These are phyloP conservation scores for Nicator chloris DNA, from an alignment of 2,113 vertebrate genomes.

Conservation along the genomic window DNA sequence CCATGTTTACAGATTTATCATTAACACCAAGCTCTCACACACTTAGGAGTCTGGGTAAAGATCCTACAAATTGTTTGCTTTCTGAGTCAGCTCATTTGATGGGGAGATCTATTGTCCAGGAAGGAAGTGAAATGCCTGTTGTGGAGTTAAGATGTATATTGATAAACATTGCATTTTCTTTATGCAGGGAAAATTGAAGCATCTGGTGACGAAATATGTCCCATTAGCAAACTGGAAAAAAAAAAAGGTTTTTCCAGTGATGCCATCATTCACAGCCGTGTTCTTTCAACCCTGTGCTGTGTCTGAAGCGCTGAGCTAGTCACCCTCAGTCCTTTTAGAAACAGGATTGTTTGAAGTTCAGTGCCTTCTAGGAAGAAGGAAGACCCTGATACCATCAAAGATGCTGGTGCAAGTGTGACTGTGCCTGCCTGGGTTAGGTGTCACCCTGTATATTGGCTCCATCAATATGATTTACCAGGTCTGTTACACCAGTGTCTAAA, in stretches of 20 bases:
- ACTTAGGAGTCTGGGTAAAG: background rate
- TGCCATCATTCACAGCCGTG: fast-evolving
- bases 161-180: background rate
- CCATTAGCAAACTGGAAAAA: background rate
- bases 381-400: background rate
- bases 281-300: fast-evolving
- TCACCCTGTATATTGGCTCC: background rate
- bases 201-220: fast-evolving
- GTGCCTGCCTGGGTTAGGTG: background rate
- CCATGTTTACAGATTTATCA: background rate
- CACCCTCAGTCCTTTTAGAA: background rate
- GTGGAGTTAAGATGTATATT: background rate
- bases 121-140: background rate
- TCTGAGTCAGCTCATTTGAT: conserved; percentile 29
- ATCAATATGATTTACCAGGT: background rate
- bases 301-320: background rate
- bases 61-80: background rate
- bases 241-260: background rate
- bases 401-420: background rate
- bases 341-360: background rate
- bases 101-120: background rate
- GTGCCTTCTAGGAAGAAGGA: background rate
- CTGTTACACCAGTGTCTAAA: background rate
- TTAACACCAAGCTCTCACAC: background rate
- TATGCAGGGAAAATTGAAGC: too few relatives aligned